Conservation (phyloP, 1,140 invertebrate species). For the Drosophila lini region DNA sequence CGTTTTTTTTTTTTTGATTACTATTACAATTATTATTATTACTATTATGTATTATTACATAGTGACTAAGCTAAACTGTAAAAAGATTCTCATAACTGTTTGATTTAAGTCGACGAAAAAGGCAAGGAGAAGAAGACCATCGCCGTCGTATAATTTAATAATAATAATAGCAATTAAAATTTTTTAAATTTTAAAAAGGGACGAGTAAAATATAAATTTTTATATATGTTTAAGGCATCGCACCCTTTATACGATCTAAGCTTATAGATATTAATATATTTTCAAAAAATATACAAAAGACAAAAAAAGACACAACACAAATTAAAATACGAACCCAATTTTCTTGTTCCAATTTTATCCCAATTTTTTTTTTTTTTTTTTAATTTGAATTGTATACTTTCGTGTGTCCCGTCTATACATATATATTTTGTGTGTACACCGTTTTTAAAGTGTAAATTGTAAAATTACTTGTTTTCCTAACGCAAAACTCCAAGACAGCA, state of each 20-base stretch:
- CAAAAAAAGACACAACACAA: constrained; percentile 33
- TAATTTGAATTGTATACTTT: constrained; percentile 32
- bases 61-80: constrained; percentile 75
- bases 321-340: constrained; percentile 5
- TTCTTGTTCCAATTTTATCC: constrained; percentile 23
- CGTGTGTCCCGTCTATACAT: constrained; percentile 26
- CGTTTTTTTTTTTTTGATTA: constrained; percentile 47
- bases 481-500: constrained; percentile 64
- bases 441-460: constrained; percentile 80
- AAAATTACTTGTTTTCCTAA: constrained; percentile 79
- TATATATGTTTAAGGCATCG: constrained; percentile 49
- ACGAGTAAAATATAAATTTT: not conserved
- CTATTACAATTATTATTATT: constrained; percentile 52
- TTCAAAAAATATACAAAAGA: constrained; percentile 53
- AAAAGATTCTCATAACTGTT: constrained; percentile 82
- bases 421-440: constrained; percentile 51
- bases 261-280: constrained; percentile 39
- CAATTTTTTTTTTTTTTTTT: constrained; percentile 3
- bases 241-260: constrained; percentile 8
- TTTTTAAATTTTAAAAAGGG: constrained; percentile 1
- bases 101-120: constrained; percentile 57
- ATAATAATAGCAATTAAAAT: constrained; percentile 15
- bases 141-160: constrained; percentile 20
- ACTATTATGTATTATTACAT: constrained; percentile 63
- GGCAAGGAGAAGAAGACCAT: constrained; percentile 3